These are phyloP conservation scores for Chiridota heheva DNA, from an alignment of 35 echinoderm and acorn worm genomes.

Conservation along the genomic window DNA sequence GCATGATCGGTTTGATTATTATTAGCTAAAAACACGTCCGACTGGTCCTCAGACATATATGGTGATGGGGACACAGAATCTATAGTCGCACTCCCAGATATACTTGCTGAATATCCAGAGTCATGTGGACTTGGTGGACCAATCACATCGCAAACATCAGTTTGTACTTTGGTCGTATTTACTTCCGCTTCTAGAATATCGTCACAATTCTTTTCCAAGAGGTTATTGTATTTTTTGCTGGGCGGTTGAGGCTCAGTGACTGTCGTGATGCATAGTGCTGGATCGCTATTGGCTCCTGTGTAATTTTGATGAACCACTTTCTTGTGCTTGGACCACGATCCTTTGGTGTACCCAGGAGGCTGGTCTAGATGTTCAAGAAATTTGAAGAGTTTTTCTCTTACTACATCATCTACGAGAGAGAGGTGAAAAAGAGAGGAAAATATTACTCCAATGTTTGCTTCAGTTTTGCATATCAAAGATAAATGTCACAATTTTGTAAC, in stretches of 20 bases:
- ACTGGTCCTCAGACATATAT: too few species aligned
- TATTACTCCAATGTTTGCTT: too few species aligned
- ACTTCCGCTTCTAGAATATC: slow-evolving; percentile 13
- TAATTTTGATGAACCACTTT: slow-evolving; percentile 30
- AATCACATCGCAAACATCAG: background rate
- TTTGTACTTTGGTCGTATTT: background rate
- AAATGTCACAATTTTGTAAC: too few species aligned
- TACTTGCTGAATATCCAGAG: slow-evolving; percentile 45
- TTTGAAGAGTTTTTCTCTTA: slow-evolving; percentile 21
- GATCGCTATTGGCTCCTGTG: background rate
- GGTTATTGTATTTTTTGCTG: too few species aligned
- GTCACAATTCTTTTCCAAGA: slow-evolving; percentile 10
- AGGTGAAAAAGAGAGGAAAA: background rate
- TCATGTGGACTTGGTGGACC: slow-evolving; percentile 31
- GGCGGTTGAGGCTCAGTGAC: too few species aligned
- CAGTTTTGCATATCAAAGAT: too few species aligned
- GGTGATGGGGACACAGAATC: slow-evolving; percentile 14
- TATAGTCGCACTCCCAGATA: slow-evolving; percentile 22
- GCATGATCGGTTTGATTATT: too few species aligned
- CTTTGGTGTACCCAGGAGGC: slow-evolving; percentile 40
- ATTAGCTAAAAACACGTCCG: too few species aligned
- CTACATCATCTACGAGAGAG: slow-evolving; percentile 38
- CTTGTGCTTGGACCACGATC: slow-evolving; percentile 26
- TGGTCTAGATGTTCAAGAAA: slow-evolving; percentile 46
- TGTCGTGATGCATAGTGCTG: slow-evolving; percentile 38